phyloP scores from a whole-genome alignment of 1,140 invertebrate genomes.

The Pygmarrhopalites habei region DNA sequence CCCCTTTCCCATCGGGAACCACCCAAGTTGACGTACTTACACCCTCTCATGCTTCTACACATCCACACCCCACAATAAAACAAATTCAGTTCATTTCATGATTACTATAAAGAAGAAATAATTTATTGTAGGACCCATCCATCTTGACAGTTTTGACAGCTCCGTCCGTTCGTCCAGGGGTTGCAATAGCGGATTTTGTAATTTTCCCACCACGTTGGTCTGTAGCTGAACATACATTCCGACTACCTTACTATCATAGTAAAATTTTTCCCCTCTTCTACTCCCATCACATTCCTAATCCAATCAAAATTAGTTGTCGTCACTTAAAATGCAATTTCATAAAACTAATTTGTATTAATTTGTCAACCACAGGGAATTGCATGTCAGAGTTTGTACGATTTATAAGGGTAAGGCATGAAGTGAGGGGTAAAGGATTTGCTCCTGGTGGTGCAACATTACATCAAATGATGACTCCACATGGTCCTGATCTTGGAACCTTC shows the following conservation, averaged over 20 bases:
- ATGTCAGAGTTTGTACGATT: slow-evolving; percentile 99
- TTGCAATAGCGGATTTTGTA: slow-evolving; percentile 96
- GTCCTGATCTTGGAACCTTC: slow-evolving; percentile 86
- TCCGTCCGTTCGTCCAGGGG: slow-evolving; percentile 76
- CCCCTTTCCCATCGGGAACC: background rate
- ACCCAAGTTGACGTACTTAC: no score
- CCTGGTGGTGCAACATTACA: slow-evolving; percentile 73
- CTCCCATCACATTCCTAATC: no score
- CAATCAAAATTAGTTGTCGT: background rate
- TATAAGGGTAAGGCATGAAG: slow-evolving; percentile 88
- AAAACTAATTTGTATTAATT: no score
- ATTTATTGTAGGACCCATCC: slow-evolving; percentile 85
- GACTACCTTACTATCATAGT: slow-evolving; percentile 95
- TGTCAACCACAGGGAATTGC: slow-evolving; percentile 69
- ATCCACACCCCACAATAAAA: no score
- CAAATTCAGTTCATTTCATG: no score
- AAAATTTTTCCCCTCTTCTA: slow-evolving; percentile 44
- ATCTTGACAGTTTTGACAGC: slow-evolving; percentile 98
- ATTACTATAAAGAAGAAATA: no score
- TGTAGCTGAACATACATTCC: slow-evolving; percentile 91
- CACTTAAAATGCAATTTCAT: no score
- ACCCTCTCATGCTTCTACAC: no score
- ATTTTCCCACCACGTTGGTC: slow-evolving; percentile 98
- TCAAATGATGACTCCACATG: slow-evolving; percentile 97
- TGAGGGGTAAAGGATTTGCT: slow-evolving; percentile 83